These are phyloP conservation scores for Brenthis hecate DNA, from an alignment of 2,888 invertebrate species.

Conservation along the genomic window DNA sequence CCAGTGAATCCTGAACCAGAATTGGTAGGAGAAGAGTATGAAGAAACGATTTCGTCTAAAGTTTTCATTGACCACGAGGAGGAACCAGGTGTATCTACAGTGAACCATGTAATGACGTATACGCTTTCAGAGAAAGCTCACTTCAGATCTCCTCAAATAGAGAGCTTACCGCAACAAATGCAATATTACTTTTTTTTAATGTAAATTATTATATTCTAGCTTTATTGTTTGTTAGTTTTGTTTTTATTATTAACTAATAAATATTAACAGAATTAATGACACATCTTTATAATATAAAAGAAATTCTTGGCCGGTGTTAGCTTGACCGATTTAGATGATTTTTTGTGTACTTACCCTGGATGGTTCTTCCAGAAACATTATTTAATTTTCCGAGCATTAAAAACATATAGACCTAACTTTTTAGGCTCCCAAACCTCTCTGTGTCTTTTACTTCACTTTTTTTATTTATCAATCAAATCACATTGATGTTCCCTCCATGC, in stretches of 20 bases:
- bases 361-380: too few species aligned
- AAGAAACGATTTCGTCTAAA: slow-evolving; percentile 69
- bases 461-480: too few species aligned
- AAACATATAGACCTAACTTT: too few species aligned
- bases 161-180: slow-evolving; percentile 69
- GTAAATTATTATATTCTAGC: slow-evolving; percentile 43
- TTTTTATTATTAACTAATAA: slow-evolving; percentile 12
- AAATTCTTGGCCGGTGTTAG: too few species aligned
- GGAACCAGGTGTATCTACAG: slow-evolving; percentile 64
- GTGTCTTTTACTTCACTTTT: too few species aligned
- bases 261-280: not conserved
- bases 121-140: slow-evolving; percentile 70
- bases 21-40: slow-evolving; percentile 67
- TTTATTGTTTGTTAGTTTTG: slow-evolving; percentile 2
- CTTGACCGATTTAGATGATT: too few species aligned
- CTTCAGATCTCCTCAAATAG: slow-evolving; percentile 66
- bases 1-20: slow-evolving; percentile 60
- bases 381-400: too few species aligned
- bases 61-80: slow-evolving; percentile 66
- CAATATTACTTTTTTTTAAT: slow-evolving; percentile 70
- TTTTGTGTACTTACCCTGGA: too few species aligned
- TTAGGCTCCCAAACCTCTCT: too few species aligned
- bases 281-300: too few species aligned
- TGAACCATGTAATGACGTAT: slow-evolving; percentile 73
- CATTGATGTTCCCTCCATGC: too few species aligned